Percentiles rank a stretch among this genome's conserved stretches.
phyloP scores from a whole-genome alignment of 2,797 vertebrate genomes.

The Gymnodraco acuticeps region DNA sequence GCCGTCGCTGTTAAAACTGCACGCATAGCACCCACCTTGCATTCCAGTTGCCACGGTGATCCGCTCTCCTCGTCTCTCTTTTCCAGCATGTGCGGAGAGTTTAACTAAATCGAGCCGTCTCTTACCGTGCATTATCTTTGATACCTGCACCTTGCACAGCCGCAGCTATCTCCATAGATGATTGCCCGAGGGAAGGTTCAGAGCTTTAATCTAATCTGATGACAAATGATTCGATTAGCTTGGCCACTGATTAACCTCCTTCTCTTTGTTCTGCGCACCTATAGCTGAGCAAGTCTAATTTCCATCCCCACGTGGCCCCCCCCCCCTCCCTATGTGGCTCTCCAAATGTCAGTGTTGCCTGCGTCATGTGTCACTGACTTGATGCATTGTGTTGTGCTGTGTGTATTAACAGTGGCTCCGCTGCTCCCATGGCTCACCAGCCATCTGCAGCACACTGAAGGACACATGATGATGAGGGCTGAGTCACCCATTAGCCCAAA shows the following conservation, averaged over 20 bases:
- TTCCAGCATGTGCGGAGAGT: conserved; percentile 34
- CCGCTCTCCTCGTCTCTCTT: conserved; percentile 33
- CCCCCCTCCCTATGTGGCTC: conserved; percentile 26
- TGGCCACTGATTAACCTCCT: conserved; percentile 75
- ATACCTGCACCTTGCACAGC: conserved; percentile 33
- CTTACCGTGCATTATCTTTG: conserved; percentile 42
- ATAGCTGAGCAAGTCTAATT: conserved; percentile 43
- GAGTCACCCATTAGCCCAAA: conserved; percentile 84
- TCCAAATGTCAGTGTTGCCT: conserved; percentile 66
- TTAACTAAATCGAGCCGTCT: conserved; percentile 50
- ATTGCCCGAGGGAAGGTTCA: conserved; percentile 65
- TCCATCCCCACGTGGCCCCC: background rate
- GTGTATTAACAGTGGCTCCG: conserved; percentile 35
- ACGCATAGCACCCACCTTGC: conserved; percentile 32
- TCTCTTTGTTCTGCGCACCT: conserved; percentile 59
- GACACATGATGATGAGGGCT: conserved; percentile 73
- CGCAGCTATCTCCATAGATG: conserved; percentile 40
- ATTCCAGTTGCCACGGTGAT: conserved; percentile 53
- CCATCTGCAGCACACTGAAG: conserved; percentile 72
- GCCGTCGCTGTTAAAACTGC: conserved; percentile 12
- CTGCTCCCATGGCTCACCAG: conserved; percentile 70
- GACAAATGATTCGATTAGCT: conserved; percentile 75
- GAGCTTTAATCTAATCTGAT: conserved; percentile 75
- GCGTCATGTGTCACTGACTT: conserved; percentile 70
- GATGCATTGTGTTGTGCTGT: conserved; percentile 65